Evolutionary conservation across 2,888 invertebrate species (phyloP).

Genomic region (Lathronympha strigana): DNA sequence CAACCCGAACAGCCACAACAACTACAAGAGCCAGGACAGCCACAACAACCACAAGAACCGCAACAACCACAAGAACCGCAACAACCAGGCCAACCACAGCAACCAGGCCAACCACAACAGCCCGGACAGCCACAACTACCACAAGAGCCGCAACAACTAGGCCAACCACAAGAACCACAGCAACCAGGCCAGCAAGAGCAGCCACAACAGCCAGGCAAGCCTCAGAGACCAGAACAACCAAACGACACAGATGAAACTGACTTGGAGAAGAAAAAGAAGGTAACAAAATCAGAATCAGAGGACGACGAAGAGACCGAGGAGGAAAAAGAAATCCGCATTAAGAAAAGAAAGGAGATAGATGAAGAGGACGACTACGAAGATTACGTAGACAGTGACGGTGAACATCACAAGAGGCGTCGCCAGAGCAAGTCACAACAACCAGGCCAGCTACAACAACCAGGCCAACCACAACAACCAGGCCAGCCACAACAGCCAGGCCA

Average conservation of each 20-base stretch:
- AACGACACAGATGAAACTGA: not conserved
- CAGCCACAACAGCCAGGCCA: conserved; percentile 3
- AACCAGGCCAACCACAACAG: not conserved
- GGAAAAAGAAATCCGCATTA: conserved; percentile 3
- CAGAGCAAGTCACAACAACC: not conserved
- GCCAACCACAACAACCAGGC: not conserved
- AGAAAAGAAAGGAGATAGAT: not conserved
- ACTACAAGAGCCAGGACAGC: conserved; percentile 9
- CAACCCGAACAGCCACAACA: not conserved
- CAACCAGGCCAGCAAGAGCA: conserved; percentile 1
- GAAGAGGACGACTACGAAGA: not conserved
- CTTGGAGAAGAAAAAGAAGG: not conserved
- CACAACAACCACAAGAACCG: conserved; percentile 18
- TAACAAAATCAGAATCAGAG: not conserved
- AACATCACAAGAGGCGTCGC: no score
- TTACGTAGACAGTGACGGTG: not conserved
- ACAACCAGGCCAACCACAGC: conserved; percentile 16
- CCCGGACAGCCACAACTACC: not conserved
- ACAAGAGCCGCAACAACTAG: not conserved
- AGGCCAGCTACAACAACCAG: not conserved
- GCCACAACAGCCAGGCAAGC: conserved; percentile 16
- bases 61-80: conserved; percentile 26
- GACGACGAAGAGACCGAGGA: conserved; percentile 1
- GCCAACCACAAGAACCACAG: not conserved
- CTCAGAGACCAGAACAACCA: conserved; percentile 8